Evolutionary conservation across 1,140 invertebrate species (phyloP), one percentile per base, ranked within the genome.

Genomic region (Euschistus heros): DNA sequence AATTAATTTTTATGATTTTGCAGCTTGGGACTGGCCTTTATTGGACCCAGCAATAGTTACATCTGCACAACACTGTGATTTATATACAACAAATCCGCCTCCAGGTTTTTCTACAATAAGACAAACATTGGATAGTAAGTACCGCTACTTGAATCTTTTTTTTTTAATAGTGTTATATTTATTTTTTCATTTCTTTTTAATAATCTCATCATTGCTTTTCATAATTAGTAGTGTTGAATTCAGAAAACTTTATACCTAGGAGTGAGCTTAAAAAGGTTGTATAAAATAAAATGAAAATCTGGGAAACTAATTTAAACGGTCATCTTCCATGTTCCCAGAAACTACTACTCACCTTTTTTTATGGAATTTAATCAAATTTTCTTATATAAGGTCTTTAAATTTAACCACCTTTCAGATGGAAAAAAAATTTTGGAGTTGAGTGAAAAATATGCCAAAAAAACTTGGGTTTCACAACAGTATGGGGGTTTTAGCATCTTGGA

Each of bases 31-130:
- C 76, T 91, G 89, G 88, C 89, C 89, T 71, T 82, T 86, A 67
- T 81, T 91, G 76, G 90, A 93, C 78, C 89, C 90, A 64, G 89
- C 90, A 63, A 92, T 93, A 71, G 83, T 93, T 71, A 86, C 86
- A 64, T 86, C 86, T 44, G 80, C 81, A 69, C 81, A 76, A 73
- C 65, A 72, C 73, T 71, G 72, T 72, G 76, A 79, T 66, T 75
- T 79, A 68, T 79, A 77, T 73, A 75, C 77, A 57, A 76, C 77
- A 71, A 77, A 77, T 63, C 79, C 79, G 17, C 79, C 79, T 24
- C 78, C 78, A 17, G 78, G 78, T 37, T 80, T 79, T 67, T 74
- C 69, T 27, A 37, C 33, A 6, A 74, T 71, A 72, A 74, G 63
- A 73, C 78, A 70, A 62, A 69, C 70, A 18, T 68, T 71, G 27